phyloP scores from a whole-genome alignment of 2,113 vertebrate species.

The Neoarius graeffei region DNA sequence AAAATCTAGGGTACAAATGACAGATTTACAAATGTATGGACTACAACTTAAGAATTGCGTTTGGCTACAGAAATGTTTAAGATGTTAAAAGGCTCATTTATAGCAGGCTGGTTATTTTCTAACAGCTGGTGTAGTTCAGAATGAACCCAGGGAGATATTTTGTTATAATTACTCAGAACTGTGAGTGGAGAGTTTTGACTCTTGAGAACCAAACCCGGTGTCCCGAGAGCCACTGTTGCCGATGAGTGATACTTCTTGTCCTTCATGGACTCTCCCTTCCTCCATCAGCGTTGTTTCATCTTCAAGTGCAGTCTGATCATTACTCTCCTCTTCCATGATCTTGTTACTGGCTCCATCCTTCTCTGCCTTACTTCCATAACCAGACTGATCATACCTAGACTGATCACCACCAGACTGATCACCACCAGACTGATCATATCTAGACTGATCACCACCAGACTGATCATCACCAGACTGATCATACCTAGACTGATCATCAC shows the following conservation, averaged over 20 bases:
- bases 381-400: too few species aligned
- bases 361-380: constrained; percentile 8
- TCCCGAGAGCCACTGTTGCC: constrained; percentile 71
- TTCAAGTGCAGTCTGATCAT: constrained; percentile 8
- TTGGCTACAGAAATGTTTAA: neutral
- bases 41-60: neutral
- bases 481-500: too few species aligned
- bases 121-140: neutral
- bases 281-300: constrained; percentile 55
- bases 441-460: too few species aligned
- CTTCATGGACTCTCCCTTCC: constrained; percentile 57
- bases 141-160: constrained; percentile 11
- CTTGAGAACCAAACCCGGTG: constrained; percentile 72
- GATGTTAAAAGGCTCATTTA: neutral
- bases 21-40: neutral
- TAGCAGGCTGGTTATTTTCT: neutral
- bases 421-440: too few species aligned
- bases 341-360: neutral
- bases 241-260: constrained; percentile 61
- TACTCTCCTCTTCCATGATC: neutral
- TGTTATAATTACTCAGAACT: constrained; percentile 43
- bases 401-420: too few species aligned
- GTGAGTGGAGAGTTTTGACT: constrained; percentile 39
- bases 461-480: too few species aligned
- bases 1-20: neutral